Percentiles rank a stretch among this genome's conserved stretches.
Conservation (phyloP, 2,888 invertebrate genomes). For the Euspilapteryx auroguttella region DNA sequence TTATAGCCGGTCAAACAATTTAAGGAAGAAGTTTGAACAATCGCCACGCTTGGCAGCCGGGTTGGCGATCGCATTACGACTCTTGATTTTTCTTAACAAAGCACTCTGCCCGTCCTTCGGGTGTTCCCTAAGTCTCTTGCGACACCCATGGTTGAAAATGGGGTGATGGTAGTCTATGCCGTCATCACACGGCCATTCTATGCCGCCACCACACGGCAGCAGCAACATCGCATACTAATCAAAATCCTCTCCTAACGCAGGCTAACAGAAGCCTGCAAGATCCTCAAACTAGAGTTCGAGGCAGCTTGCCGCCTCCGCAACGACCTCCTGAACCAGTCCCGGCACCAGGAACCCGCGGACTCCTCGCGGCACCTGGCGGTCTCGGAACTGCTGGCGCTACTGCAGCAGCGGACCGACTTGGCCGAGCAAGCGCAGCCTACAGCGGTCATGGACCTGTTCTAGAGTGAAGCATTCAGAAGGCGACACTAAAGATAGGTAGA, state of each 20-base stretch:
- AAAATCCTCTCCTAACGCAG: constrained; percentile 35
- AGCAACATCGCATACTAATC: background rate
- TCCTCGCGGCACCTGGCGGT: too few relatives aligned
- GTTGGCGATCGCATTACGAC: background rate
- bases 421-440: constrained; percentile 20
- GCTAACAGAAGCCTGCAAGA: constrained; percentile 71
- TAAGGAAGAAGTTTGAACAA: background rate
- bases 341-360: constrained; percentile 12
- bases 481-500: too few relatives aligned
- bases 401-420: constrained; percentile 45
- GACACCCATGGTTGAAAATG: background rate
- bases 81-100: background rate
- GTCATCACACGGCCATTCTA: background rate
- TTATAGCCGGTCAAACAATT: too few relatives aligned
- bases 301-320: constrained; percentile 76
- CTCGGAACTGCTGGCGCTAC: constrained; percentile 19
- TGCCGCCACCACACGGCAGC: background rate
- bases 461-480: too few relatives aligned
- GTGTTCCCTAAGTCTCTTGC: background rate
- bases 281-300: constrained; percentile 76
- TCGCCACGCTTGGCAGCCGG: background rate
- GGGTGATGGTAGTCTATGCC: too few relatives aligned
- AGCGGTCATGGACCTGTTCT: constrained; percentile 44
- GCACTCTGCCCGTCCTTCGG: background rate
- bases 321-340: constrained; percentile 40